Conservation (phyloP, 2,113 vertebrate genomes). For the Poicephalus gulielmi region DNA sequence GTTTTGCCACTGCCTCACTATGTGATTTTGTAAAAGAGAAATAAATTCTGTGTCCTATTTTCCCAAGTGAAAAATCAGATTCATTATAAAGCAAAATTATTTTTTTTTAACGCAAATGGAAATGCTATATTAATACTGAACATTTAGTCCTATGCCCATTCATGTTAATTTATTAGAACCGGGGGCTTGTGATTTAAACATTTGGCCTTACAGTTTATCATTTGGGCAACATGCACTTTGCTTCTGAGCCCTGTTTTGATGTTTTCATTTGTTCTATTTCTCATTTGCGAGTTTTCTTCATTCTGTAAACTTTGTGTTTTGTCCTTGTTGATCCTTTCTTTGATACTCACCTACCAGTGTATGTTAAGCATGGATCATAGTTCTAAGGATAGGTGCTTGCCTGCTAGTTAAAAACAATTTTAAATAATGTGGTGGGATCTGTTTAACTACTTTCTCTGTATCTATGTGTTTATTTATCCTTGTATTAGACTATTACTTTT, state of each 20-base stretch:
- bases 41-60: neutral
- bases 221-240: neutral
- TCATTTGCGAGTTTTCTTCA: neutral
- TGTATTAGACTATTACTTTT: neutral
- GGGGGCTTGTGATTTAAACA: neutral
- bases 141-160: neutral
- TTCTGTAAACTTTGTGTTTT: neutral
- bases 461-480: neutral
- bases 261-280: neutral
- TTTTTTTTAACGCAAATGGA: neutral
- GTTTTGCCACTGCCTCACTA: neutral
- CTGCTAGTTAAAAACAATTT: neutral
- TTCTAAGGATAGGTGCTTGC: neutral
- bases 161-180: neutral
- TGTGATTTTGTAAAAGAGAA: neutral
- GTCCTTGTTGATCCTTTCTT: neutral
- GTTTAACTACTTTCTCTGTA: neutral
- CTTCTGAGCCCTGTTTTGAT: neutral
- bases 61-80: neutral
- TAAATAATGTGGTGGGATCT: neutral
- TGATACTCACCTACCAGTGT: neutral
- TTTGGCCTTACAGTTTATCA: neutral
- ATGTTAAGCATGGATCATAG: neutral
- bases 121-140: neutral
- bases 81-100: neutral